Evolutionary conservation across 2,113 vertebrate species (phyloP), one percentile per base, ranked within the genome.

Genomic region (Oxygymnocypris stewartii): DNA sequence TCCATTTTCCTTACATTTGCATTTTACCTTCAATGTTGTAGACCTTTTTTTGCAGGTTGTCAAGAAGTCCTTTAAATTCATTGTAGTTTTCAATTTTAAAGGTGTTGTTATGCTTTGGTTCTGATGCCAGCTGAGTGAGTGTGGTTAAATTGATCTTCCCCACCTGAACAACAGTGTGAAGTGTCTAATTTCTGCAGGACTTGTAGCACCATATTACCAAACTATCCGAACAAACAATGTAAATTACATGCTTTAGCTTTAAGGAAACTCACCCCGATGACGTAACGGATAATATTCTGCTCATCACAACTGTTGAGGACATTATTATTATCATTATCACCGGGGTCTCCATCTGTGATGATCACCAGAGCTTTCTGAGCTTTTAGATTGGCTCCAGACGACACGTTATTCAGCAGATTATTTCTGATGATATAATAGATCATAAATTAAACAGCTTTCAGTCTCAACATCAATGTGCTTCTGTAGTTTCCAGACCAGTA

Each of bases 271-370:
- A 95, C 95, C 93, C 90, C 93, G 74, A 96, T 95, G 78, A 94
- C 89, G 86, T 94, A 90, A 28, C 94, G 93, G 40, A 91, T 88
- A 0, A 95, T 93, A 1, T 82, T 71, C 84, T 87, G 87, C 0
- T 84, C 0, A 3, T 92, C 35, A 25, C 92, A 92, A 11, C 0
- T 61, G 0, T 75, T 0, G 5, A 92, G 20, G 6, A 88, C 81
- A 0, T 1, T 0, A 0, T 4, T 0, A 0, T 0, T 0, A n/a
- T 92, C 31, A 0, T 0, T 0, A 18, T 95, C 93, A 73, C 44
- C 80, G 23, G 95, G 94, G 49, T 82, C 14, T 79, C 93, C 96
- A 0, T 97, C 96, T 4, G 96, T 97, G 86, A 97, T 96, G 31
- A 97, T 91, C 14, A 96, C 91, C 59, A 97, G 84, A 42, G 94